Evolutionary conservation across 2,797 vertebrate species (phyloP).

Genomic region (Naso thynnoides): DNA sequence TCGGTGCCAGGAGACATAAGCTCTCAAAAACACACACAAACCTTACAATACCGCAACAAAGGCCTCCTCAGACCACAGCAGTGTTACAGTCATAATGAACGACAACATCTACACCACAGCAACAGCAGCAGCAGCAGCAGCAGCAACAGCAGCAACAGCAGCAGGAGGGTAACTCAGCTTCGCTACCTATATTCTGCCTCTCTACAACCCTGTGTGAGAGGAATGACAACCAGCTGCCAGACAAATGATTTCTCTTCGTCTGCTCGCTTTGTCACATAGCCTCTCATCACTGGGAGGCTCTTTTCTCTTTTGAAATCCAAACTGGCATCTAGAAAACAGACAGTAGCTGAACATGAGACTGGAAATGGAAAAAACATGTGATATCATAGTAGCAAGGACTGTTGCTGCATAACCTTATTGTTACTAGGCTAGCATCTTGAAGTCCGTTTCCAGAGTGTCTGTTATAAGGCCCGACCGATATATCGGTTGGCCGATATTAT

Average conservation of each 20-base stretch:
- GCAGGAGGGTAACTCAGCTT: background rate
- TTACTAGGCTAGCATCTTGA: too few relatives aligned
- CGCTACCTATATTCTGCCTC: background rate
- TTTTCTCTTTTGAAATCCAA: background rate
- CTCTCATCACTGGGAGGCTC: background rate
- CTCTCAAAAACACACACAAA: conserved; percentile 29
- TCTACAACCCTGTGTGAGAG: background rate
- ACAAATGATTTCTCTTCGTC: background rate
- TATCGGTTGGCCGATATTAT: too few relatives aligned
- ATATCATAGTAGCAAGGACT: too few relatives aligned
- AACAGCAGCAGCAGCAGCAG: background rate
- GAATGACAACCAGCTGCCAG: conserved; percentile 13
- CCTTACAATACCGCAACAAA: conserved; percentile 27
- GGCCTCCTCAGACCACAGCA: conserved; percentile 33
- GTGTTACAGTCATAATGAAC: background rate
- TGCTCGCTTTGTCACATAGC: background rate
- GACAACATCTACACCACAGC: conserved; percentile 23
- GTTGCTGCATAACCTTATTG: too few relatives aligned
- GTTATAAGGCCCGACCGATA: too few relatives aligned
- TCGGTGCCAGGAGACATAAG: conserved; percentile 38
- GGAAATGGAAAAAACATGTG: background rate
- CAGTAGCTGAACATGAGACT: background rate
- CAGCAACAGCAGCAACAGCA: background rate
- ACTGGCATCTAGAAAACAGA: background rate
- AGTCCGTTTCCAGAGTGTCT: too few relatives aligned